Conservation (phyloP, 2,797 vertebrate genomes). For the Pangasius krempfi region DNA sequence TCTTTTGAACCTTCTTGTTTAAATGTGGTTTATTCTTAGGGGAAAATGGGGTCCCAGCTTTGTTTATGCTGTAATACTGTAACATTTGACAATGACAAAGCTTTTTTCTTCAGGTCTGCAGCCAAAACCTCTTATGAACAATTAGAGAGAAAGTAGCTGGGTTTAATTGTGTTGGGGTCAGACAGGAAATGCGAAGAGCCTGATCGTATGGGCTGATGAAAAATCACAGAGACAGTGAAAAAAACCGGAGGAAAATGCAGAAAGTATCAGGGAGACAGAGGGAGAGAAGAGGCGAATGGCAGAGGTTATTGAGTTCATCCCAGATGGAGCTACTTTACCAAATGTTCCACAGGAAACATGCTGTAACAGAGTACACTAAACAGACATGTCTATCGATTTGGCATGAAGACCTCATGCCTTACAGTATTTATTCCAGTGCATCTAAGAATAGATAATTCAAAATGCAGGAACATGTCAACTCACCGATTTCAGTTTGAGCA, state of each 20-base stretch:
- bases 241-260: neutral
- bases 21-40: neutral
- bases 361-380: slow-evolving; percentile 37
- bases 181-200: slow-evolving; percentile 15
- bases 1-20: slow-evolving; percentile 4
- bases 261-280: slow-evolving; percentile 5
- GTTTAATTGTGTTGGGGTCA: slow-evolving; percentile 47
- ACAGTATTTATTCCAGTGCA: slow-evolving; percentile 18
- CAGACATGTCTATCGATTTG: slow-evolving; percentile 37
- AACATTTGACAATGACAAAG: slow-evolving; percentile 18
- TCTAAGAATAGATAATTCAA: slow-evolving; percentile 19
- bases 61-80: slow-evolving; percentile 29
- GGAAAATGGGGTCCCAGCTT: neutral
- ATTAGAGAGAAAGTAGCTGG: slow-evolving; percentile 25
- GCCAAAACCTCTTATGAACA: slow-evolving; percentile 37
- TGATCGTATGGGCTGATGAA: slow-evolving; percentile 6
- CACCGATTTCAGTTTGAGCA: neutral
- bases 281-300: slow-evolving; percentile 26
- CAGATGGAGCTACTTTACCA: slow-evolving; percentile 53
- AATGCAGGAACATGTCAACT: neutral
- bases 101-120: slow-evolving; percentile 6
- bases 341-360: slow-evolving; percentile 47
- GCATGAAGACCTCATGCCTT: slow-evolving; percentile 19
- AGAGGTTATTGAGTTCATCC: slow-evolving; percentile 49
- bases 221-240: slow-evolving; percentile 13